Evolutionary conservation across 2,113 vertebrate genomes (phyloP), one percentile per base, ranked within the genome.

Genomic region (Scatophagus argus): DNA sequence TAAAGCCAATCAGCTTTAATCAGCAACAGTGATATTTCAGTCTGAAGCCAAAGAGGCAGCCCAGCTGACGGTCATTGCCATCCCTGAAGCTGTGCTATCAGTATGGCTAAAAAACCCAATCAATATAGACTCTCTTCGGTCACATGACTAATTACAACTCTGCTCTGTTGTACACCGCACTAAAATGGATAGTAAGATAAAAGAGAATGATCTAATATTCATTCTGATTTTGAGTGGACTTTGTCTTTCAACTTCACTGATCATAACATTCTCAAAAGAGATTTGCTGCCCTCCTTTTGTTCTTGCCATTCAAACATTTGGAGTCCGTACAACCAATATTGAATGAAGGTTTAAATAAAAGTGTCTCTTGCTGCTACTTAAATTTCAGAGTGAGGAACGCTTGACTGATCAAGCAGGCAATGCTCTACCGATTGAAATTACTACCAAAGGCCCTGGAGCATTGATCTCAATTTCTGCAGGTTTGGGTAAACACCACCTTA

Each of bases 401-500:
- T 88, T 58, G 67, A 78, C 68, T 70, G 68, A 83, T 83, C 31
- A 58, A 89, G 82, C 64, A 36, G 19, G 19, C 74, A 87, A 87
- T 29, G 74, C 80, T 87, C 38, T n/a, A 56, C 81, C 64, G 54
- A 93, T 91, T 91, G 80, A 93, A 91, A 94, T 93, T 84, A 90
- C 80, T 63, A 66, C 87, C 78, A 62, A 87, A 91, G 84, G 72
- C 90, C 82, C 83, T 5, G 27, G 76, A 90, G 92, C 94, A 93
- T 91, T 92, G 91, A 94, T 94, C 91, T 92, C 80, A 78, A 83
- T 93, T 93, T 87, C 87, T 82, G 46, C 81, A 78, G 83, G 88
- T 86, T 92, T 93, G 81, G 84, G 90, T 92, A 94, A 95, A 93
- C 93, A 94, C 82, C 77, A 91, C 88, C 88, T 81, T 85, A 87